Evolutionary conservation across 2,888 invertebrate genomes (phyloP), one percentile per base, ranked within the genome.

Genomic region (Platypus cylindrus): DNA sequence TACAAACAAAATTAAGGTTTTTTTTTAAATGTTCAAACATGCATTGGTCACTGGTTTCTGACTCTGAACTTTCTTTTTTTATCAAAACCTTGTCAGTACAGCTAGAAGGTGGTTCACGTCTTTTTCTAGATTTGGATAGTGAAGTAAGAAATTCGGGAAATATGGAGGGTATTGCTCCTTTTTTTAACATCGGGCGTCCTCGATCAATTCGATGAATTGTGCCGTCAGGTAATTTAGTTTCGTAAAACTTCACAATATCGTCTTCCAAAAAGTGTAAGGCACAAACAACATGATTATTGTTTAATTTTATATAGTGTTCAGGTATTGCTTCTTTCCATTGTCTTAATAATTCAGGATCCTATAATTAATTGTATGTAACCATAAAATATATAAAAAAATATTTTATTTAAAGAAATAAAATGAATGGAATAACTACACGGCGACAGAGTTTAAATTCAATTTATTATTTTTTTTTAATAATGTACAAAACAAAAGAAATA

Each of bases 151-250:
- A 11, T 13, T 32, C 23, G 18, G 25, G 32, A 14, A 32, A 25
- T 14, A 32, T 32, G 25, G 24, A n/a, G 15, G 32, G 32, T 2
- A 32, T 17, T 16, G 25, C 15, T 3, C 25, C 32, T 14, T 32
- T 11, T 11, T 15, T 25, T 24, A 32, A 25, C 25, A 16, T 32
- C 17, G 25, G 25, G 9, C 11, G 23, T 13, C 25, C 32, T 17
- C 32, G 23, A 15, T 24, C 16, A 17, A 32, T 32, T 26, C 26
- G 23, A 16, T 24, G 18, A 8, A 32, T 25, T n/a, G 32, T 25
- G 9, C 32, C 32, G 11, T 32, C 25, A 5, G 25, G 3, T 2
- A 32, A 16, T 32, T 23, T 32, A 5, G 32, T 32, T n/a, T 32
- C 32, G 5, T 23, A 31, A 23, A 23, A 32, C 3, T 32, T 3